Evolutionary conservation across 2,888 invertebrate species (phyloP), one percentile per base, ranked within the genome.

Genomic region (Drosophila recens): DNA sequence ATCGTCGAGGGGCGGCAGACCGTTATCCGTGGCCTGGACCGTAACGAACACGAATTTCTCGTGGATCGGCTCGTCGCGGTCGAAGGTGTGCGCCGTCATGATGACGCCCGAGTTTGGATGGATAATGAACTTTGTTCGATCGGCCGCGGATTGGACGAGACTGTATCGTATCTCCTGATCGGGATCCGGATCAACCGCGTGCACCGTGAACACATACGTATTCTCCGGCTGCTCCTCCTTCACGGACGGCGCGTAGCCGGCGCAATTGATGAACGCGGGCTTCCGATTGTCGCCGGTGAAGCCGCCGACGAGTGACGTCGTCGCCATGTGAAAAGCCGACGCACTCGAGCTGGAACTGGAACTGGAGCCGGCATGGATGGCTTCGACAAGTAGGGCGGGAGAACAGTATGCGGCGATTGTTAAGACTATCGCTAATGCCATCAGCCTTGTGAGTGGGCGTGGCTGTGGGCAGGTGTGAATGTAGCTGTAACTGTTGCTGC

Each of bases 1-100:
- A 88, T 98, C 98, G 84, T 97, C 97, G 58, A 99, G 93, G 52
- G 96, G 96, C 0, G 98, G 98, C 79, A 95, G 95, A 0, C 98
- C 99, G 92, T 98, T 97, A 93, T 99, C 99, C 66, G 96, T 97
- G 0, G 98, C 99, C 91, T 97, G 95, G 8, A 98, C 97, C 36
- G 97, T 98, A 54, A 97, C 94, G 90, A 97, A 97, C 11, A 94
- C 95, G 93, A 96, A 97, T 93, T 95, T 97, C 93, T 95, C 96
- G 89, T 96, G 94, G 46, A 95, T 94, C 8, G 98, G 98, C 90
- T 97, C 97, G 91, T 98, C 98, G 79, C 98, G 95, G 93, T 98
- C 97, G 92, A 98, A 96, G 57, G 94, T 94, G 94, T 97, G 93
- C 61, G 95, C 95, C 30, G 97, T 97, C 13, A 94, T 95, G 75